A percentile compares a stretch with the other conserved stretches of the same genome.
These are phyloP conservation scores for Strongylocentrotus purpuratus DNA, from an alignment of 35 echinoderm and acorn worm genomes.

Conservation along the genomic window DNA sequence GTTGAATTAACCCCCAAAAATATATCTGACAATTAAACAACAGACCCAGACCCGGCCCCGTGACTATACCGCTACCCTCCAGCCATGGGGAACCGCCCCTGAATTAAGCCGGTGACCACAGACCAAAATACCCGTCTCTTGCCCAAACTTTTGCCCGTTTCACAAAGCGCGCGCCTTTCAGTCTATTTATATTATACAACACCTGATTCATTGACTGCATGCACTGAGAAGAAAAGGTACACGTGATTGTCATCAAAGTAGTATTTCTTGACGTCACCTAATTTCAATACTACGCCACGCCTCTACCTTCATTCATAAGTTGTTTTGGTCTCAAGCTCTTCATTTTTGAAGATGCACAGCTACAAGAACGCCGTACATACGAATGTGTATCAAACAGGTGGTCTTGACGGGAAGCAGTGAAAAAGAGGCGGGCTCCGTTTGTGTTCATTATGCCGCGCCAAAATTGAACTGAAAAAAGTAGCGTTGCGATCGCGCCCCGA, in stretches of 20 bases:
- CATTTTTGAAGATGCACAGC: neutral
- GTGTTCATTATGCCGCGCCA: slow-evolving; percentile 31
- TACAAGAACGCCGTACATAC: too few relatives aligned
- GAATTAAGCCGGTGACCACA: too few relatives aligned
- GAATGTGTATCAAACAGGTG: neutral
- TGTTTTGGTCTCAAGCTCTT: neutral
- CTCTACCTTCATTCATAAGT: neutral
- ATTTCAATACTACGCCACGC: neutral
- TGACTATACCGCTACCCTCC: too few relatives aligned
- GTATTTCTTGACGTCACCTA: neutral
- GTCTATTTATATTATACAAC: neutral
- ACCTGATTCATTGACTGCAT: slow-evolving; percentile 10
- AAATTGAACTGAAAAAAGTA: slow-evolving; percentile 46
- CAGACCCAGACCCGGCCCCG: too few relatives aligned
- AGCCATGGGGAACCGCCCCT: too few relatives aligned
- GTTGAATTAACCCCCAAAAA: too few relatives aligned
- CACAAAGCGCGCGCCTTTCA: neutral
- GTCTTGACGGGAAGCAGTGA: neutral
- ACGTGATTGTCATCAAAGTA: neutral
- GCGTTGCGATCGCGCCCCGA: neutral
- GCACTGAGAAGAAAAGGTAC: neutral
- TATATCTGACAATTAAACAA: too few relatives aligned
- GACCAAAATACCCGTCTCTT: neutral
- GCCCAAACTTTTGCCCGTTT: neutral
- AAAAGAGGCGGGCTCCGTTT: slow-evolving; percentile 36